phyloP scores from a whole-genome alignment of 2,113 vertebrate species.

The Microcebus tavaratra region DNA sequence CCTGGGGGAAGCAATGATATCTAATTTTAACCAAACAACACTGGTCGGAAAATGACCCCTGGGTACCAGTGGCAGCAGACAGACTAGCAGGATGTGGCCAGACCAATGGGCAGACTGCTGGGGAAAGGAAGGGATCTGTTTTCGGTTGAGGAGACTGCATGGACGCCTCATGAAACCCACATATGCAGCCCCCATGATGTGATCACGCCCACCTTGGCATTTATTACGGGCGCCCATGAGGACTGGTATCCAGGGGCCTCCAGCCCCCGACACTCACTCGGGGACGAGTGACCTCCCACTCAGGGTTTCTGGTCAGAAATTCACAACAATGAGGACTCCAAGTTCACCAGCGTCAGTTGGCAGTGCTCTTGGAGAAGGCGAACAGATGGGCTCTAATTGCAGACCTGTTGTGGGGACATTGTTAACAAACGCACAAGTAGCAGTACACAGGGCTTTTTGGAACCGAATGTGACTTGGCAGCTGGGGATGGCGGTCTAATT shows the following conservation, averaged over 20 bases:
- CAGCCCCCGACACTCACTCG: neutral
- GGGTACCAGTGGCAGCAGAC: neutral
- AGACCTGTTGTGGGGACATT: slow-evolving; percentile 87
- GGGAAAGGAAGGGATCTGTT: neutral
- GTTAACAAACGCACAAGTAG: slow-evolving; percentile 86
- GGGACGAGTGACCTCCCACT: slow-evolving; percentile 53
- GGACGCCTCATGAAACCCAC: fast-evolving
- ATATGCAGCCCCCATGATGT: fast-evolving
- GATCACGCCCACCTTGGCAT: neutral
- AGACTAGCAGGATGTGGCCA: neutral
- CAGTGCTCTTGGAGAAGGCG: slow-evolving; percentile 78
- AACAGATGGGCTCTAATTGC: slow-evolving; percentile 89
- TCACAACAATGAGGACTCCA: slow-evolving; percentile 67
- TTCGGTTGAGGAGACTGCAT: neutral
- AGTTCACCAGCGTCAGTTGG: slow-evolving; percentile 81
- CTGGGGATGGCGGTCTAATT: slow-evolving; percentile 87
- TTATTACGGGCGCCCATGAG: neutral
- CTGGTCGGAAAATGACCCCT: neutral
- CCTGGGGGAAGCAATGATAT: neutral
- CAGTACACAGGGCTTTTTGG: slow-evolving; percentile 84
- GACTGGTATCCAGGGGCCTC: neutral
- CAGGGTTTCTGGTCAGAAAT: slow-evolving; percentile 68
- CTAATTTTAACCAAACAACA: neutral
- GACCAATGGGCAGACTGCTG: neutral
- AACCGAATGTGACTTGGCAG: slow-evolving; percentile 85